These are phyloP conservation scores for Oreohelix idahoensis DNA, from an alignment of 1,140 invertebrate species.

Conservation along the genomic window DNA sequence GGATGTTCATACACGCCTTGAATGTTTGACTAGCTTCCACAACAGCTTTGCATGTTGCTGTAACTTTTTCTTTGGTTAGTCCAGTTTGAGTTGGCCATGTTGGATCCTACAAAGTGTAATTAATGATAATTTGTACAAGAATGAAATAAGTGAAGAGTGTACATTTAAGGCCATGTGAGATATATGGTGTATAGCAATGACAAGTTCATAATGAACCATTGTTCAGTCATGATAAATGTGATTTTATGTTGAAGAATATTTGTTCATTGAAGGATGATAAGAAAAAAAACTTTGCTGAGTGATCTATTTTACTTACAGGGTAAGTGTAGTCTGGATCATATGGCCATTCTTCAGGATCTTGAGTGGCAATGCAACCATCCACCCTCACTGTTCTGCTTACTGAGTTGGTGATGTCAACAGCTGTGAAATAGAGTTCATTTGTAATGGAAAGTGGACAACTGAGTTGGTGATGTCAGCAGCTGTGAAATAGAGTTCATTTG, in stretches of 20 bases:
- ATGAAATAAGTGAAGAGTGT: too few relatives aligned
- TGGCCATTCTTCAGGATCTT: slow-evolving; percentile 37
- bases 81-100: slow-evolving; percentile 57
- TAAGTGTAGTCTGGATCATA: slow-evolving; percentile 47
- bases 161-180: too few relatives aligned
- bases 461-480: too few relatives aligned
- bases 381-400: slow-evolving; percentile 27
- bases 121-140: neutral
- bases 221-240: too few relatives aligned
- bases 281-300: neutral
- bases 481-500: too few relatives aligned
- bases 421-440: slow-evolving; percentile 12
- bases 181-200: too few relatives aligned
- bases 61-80: slow-evolving; percentile 49
- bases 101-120: slow-evolving; percentile 36
- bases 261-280: too few relatives aligned
- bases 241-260: too few relatives aligned
- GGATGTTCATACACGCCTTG: slow-evolving; percentile 40
- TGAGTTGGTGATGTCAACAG: slow-evolving; percentile 19
- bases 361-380: slow-evolving; percentile 44
- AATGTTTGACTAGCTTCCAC: slow-evolving; percentile 34
- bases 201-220: too few relatives aligned
- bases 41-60: slow-evolving; percentile 40
- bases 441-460: too few relatives aligned
- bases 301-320: slow-evolving; percentile 40